These are phyloP conservation scores for Hirundo rustica DNA, from an alignment of 2,797 vertebrate species.

Conservation along the genomic window DNA sequence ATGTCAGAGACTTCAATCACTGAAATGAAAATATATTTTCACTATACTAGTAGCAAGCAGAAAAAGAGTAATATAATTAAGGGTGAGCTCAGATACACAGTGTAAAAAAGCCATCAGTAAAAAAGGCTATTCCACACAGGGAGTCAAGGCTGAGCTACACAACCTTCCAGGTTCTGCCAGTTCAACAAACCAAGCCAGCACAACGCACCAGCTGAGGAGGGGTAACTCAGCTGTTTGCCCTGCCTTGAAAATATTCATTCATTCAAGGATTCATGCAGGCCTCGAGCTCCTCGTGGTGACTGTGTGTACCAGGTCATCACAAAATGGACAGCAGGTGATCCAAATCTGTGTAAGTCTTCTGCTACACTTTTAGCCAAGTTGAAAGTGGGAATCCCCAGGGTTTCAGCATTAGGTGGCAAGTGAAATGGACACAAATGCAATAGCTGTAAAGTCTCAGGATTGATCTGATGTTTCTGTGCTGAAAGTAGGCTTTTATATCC, in stretches of 20 bases:
- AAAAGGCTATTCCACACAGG: neutral
- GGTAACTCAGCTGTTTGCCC: neutral
- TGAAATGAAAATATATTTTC: conserved; percentile 28
- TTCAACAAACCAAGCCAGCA: neutral
- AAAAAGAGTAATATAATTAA: neutral
- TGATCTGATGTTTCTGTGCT: neutral
- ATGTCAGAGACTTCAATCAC: conserved; percentile 12
- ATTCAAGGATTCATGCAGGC: neutral
- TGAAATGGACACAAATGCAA: neutral
- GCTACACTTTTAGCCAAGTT: neutral
- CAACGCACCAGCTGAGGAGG: accelerated
- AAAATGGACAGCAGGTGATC: neutral
- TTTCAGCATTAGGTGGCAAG: neutral
- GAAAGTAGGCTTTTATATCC: conserved; percentile 16
- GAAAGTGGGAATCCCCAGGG: neutral
- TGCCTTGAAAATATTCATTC: neutral
- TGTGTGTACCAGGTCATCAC: neutral
- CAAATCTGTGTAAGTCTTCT: neutral
- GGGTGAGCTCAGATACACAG: neutral
- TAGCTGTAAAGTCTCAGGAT: neutral
- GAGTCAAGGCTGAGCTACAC: accelerated
- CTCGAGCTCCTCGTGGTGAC: accelerated
- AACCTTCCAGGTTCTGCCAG: neutral
- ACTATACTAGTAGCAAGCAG: neutral
- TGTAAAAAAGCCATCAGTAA: neutral